Percentiles rank a stretch among this genome's conserved stretches.
Conservation (phyloP, 1,140 invertebrate species). For the Drosophila pseudoananassae region DNA sequence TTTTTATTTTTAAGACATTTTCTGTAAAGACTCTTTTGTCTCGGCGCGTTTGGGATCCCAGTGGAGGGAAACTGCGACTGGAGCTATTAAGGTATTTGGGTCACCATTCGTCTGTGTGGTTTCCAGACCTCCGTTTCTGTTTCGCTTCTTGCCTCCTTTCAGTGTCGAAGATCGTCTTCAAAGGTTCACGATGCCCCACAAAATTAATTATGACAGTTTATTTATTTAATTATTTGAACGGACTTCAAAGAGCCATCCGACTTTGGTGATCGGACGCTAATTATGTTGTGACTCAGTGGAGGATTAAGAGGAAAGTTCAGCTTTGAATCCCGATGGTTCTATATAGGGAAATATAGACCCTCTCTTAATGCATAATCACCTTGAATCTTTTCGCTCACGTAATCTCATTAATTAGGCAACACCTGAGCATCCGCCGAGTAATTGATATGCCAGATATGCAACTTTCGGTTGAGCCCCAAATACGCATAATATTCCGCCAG, state of each 20-base stretch:
- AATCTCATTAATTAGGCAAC: conserved; percentile 28
- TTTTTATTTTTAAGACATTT: conserved; percentile 42
- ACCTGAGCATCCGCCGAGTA: conserved; percentile 14
- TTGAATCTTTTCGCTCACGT: conserved; percentile 7
- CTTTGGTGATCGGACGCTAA: conserved; percentile 38
- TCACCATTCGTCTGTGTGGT: conserved; percentile 45
- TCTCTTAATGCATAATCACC: not conserved
- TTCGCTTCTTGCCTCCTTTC: conserved; percentile 17
- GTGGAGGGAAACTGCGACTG: conserved; percentile 19
- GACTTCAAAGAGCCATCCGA: conserved; percentile 61
- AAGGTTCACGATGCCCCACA: conserved; percentile 51
- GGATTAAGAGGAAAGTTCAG: conserved; percentile 41
- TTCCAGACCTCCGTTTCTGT: conserved; percentile 17
- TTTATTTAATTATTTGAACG: conserved; percentile 77
- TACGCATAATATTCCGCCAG: not conserved
- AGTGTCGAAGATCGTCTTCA: conserved; percentile 14
- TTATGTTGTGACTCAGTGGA: conserved; percentile 73
- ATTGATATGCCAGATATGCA: conserved; percentile 32
- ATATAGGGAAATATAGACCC: not conserved
- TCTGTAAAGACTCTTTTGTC: conserved; percentile 49
- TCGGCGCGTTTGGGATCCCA: conserved; percentile 4
- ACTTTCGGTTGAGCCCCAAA: not conserved
- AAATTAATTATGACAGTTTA: conserved; percentile 82
- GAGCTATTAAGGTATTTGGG: conserved; percentile 59
- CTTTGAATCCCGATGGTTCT: not conserved